Conservation (phyloP, 2,888 invertebrate species). For the Mamestra brassicae region DNA sequence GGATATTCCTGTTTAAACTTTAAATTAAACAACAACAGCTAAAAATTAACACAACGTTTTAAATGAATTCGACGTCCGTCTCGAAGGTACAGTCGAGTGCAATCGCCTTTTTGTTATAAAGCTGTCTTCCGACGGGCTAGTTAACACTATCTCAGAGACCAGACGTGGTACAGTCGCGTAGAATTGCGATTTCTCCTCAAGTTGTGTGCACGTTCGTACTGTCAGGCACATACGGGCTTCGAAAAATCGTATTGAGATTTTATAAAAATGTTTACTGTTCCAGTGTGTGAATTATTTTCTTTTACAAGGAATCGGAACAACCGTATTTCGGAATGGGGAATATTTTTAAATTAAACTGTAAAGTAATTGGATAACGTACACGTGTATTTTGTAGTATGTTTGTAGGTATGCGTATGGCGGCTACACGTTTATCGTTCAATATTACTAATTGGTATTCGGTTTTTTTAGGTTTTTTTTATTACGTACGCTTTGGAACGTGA, state of each 20-base stretch:
- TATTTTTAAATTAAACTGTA: constrained; percentile 30
- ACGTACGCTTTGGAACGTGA: too few relatives aligned
- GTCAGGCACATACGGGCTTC: constrained; percentile 42
- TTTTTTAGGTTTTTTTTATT: not conserved
- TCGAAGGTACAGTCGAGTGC: constrained; percentile 72
- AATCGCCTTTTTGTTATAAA: constrained; percentile 72
- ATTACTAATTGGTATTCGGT: constrained; percentile 1
- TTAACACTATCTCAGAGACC: constrained; percentile 79
- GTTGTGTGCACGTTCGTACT: constrained; percentile 38
- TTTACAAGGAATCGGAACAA: constrained; percentile 15
- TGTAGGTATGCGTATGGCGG: not conserved
- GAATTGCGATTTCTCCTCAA: constrained; percentile 44
- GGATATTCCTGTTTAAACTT: constrained; percentile 60
- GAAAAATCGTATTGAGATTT: constrained; percentile 50
- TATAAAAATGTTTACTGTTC: constrained; percentile 36
- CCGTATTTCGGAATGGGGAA: constrained; percentile 19
- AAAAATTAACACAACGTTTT: constrained; percentile 74
- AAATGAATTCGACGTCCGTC: constrained; percentile 72
- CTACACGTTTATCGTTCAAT: not conserved
- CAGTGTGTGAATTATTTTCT: constrained; percentile 26
- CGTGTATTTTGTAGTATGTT: not conserved
- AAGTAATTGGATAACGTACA: constrained; percentile 39
- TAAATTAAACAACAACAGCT: constrained; percentile 69
- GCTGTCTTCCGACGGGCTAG: constrained; percentile 69
- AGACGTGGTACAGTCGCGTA: constrained; percentile 69